Evolutionary conservation across 2,113 vertebrate genomes (phyloP), one percentile per base, ranked within the genome.

Genomic region (Shinisaurus crocodilurus): DNA sequence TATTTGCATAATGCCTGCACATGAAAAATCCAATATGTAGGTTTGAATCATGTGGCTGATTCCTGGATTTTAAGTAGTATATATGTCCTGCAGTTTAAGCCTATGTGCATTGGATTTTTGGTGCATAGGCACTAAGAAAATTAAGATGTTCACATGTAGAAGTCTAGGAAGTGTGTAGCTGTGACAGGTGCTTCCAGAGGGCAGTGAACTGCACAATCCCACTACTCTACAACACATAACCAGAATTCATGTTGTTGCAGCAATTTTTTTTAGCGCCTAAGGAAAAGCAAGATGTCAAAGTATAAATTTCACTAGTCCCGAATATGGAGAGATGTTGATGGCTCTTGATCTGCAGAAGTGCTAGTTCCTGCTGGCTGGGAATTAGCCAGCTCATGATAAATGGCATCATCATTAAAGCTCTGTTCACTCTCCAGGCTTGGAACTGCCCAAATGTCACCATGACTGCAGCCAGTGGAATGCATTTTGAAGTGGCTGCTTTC

Each of bases 301-400:
- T 48, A 15, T 54, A 88, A 48, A 0, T 1, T 87, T 82, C 1
- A 27, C 6, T 1, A 32, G 74, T 77, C 74, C 48, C 0, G 57
- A 45, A 8, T 0, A 43, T 16, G 7, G 43, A 89, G 23, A 82
- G 50, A 87, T 27, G 82, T 81, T 63, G 83, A 89, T 74, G 84
- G 84, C 8, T 76, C 88, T 82, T 86, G 91, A 0, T 72, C 82
- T 37, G 0, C 25, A 69, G 85, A 60, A 12, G 81, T 37, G n/a
- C n/a, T n/a, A 3, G 34, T 43, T 82, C 23, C 67, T 69, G 40
- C 13, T 40, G 0, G 0, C n/a, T 2, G 0, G 37, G 43, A 54
- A 84, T n/a, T 70, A 2, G 34, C 20, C 1, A 0, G 0, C 20
- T 83, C 48, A 0, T 9, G 13, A 15, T 0, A 0, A 5, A 32